Conservation (phyloP, 2,797 vertebrate species). For the Eulemur mongoz region DNA sequence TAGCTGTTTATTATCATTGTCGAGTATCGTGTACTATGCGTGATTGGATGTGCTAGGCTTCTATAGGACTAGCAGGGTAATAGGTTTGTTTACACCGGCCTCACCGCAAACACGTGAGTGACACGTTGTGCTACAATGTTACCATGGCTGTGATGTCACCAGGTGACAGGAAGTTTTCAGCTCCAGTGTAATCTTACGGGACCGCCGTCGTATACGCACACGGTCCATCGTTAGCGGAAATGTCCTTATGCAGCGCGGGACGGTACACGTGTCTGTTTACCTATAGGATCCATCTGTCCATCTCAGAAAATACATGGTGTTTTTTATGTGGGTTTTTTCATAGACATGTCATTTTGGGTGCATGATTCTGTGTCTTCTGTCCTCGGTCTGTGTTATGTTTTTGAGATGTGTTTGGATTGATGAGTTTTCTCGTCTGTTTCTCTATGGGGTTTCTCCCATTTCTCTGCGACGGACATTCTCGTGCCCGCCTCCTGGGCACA, state of each 20-base stretch:
- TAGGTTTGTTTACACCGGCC: neutral
- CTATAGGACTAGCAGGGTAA: neutral
- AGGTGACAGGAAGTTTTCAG: neutral
- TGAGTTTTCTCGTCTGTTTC: neutral
- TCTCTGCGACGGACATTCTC: neutral
- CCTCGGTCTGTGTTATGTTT: neutral
- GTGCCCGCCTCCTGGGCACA: neutral
- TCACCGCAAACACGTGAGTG: neutral
- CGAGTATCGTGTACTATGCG: accelerated
- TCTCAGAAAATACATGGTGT: neutral
- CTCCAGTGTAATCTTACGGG: neutral
- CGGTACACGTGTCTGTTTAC: neutral
- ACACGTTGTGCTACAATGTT: neutral
- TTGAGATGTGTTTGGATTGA: neutral
- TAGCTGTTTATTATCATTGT: neutral
- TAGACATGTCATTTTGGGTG: accelerated
- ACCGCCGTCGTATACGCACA: accelerated
- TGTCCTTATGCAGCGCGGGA: neutral
- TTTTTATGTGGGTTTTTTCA: neutral
- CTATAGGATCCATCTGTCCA: accelerated
- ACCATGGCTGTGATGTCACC: neutral
- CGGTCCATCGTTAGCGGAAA: neutral
- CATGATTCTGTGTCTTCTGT: accelerated
- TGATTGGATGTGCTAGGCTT: too few relatives aligned
- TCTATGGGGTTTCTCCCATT: neutral